Conservation (phyloP, 1,140 invertebrate species). For the Oedothorax gibbosus region DNA sequence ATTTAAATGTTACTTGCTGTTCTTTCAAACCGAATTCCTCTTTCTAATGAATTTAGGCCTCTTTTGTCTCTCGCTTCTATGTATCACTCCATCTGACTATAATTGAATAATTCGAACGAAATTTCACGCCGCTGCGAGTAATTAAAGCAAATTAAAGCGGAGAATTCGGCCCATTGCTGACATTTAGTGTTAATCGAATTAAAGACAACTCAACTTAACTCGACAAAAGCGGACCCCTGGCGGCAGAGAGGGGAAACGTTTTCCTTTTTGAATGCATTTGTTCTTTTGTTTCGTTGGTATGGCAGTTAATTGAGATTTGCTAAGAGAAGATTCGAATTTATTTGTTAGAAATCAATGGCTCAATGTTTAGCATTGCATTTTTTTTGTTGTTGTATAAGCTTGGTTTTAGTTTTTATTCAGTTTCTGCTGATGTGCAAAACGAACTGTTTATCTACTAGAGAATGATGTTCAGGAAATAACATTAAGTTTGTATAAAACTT, state of each 20-base stretch:
- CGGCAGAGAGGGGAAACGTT: constrained; percentile 16
- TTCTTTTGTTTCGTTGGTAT: constrained; percentile 21
- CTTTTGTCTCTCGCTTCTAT: constrained; percentile 43
- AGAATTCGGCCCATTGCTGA: constrained; percentile 49
- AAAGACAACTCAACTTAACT: constrained; percentile 8
- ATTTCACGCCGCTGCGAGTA: constrained; percentile 50
- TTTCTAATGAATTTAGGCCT: constrained; percentile 31
- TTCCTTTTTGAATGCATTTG: constrained; percentile 3
- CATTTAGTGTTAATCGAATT: constrained; percentile 47
- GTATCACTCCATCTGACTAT: constrained; percentile 42
- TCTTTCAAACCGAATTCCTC: too few relatives aligned
- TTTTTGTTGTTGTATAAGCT: background rate
- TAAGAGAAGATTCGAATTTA: constrained; percentile 53
- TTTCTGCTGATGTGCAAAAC: constrained; percentile 37
- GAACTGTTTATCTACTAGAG: too few relatives aligned
- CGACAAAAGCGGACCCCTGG: constrained; percentile 33
- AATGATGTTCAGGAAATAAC: background rate
- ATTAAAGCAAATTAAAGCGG: constrained; percentile 55
- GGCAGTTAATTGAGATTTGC: constrained; percentile 50
- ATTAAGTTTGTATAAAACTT: background rate
- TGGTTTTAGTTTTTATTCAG: constrained; percentile 27
- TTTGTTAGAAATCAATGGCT: constrained; percentile 53
- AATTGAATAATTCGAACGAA: constrained; percentile 58
- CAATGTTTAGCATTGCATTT: constrained; percentile 37
- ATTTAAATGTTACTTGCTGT: too few relatives aligned